Base-by-base conservation (phyloP, 2,888 invertebrate species). In the Junonia oenone region DNA sequence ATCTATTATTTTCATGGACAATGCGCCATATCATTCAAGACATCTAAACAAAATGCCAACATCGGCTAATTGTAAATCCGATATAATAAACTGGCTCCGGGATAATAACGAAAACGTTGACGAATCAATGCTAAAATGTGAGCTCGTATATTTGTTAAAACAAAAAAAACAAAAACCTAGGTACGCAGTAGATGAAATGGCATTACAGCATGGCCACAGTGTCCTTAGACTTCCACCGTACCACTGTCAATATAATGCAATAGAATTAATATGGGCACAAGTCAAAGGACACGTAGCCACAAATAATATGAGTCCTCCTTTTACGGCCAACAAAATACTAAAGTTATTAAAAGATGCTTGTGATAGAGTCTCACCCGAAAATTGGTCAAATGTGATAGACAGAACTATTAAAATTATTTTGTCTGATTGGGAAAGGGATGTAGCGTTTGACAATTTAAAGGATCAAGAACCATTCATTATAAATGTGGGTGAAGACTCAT, bases 1-100 rank as follows among this genome's bases (percentile, higher is more conserved):
- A 35, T 35, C 35, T 13, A 26, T 29, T 29, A 29, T 46, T 14
- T 8, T 46, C 4, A 29, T 17, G 14, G 26, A 45, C 11, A 55
- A 55, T 38, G 29, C 51, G 6, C 9, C 15, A 6, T 6, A 35
- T 35, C 35, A 35, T 14, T 35, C 14, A n/a, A 11, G 35, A 1
- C 15, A 37, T 13, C 8, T 37, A 14, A 8, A 37, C 15, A 37
- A 17, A 37, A 37, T 17, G 15, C 37, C 37, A 15, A 37, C 14
- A 4, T 13, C 13, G 54, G 45, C 45, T 35, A 50, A 51, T 51
- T 56, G 49, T 47, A 59, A 53, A 33, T 26, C 22, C 45, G 56
- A 51, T 40, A 52, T 54, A 31, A 33, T 56, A 43, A 50, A 51
- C 43, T 59, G 51, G 55, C 27, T 55, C 43, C 49, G 13, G 19